These are phyloP conservation scores for Xenopus tropicalis DNA, from an alignment of 2,113 vertebrate species.

Conservation along the genomic window UCB_Xtro_10.0 CM004446.2:53706001-53706500, in stretches of 20 bases:
- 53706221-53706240: neutral
- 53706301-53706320: neutral
- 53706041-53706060: conserved; percentile 1
- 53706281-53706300: neutral
- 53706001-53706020: neutral
- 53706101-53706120: neutral
- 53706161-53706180: neutral
- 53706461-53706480: too few species aligned
- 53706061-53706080: neutral
- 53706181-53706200: conserved; percentile 5
- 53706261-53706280: neutral
- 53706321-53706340: neutral
- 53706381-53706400: too few species aligned
- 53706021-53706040: neutral
- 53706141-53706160: neutral
- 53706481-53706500: too few species aligned
- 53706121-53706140: neutral
- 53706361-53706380: too few species aligned
- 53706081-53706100: neutral
- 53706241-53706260: neutral
- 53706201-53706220: conserved; percentile 9
- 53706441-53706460: too few species aligned
- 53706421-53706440: too few species aligned
- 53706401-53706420: too few species aligned
- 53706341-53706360: too few species aligned